Evolutionary conservation across 2,113 vertebrate genomes (phyloP).

Genomic region (Blennius ocellaris): DNA sequence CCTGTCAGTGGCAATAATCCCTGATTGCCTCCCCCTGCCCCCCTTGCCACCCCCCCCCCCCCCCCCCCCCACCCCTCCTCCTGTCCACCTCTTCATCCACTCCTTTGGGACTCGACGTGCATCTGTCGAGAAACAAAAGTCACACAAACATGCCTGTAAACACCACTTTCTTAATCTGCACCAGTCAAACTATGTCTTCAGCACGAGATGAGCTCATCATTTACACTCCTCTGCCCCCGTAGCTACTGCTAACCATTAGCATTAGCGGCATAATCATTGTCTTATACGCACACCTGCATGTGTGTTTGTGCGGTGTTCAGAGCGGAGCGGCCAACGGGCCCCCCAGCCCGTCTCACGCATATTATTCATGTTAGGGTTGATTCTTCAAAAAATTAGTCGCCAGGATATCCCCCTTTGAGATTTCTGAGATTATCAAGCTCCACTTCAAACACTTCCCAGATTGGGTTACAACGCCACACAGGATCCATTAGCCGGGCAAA

Average conservation of each 20-base stretch:
- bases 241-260: too few species aligned
- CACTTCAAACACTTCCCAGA: slow-evolving; percentile 82
- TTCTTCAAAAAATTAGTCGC: slow-evolving; percentile 83
- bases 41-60: background rate
- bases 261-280: too few species aligned
- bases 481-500: slow-evolving; percentile 67
- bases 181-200: background rate
- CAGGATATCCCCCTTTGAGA: slow-evolving; percentile 84
- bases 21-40: slow-evolving; percentile 62
- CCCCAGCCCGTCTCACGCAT: slow-evolving; percentile 64
- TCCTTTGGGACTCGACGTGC: slow-evolving; percentile 50
- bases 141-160: slow-evolving; percentile 1
- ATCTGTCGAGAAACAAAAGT: slow-evolving; percentile 11
- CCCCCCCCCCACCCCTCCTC: slow-evolving; percentile 9
- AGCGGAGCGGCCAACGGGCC: slow-evolving; percentile 56
- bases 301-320: slow-evolving; percentile 57
- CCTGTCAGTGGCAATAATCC: slow-evolving; percentile 83
- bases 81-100: slow-evolving; percentile 40
- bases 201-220: too few species aligned
- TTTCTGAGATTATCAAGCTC: slow-evolving; percentile 78
- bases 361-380: slow-evolving; percentile 84
- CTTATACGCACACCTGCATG: slow-evolving; percentile 45
- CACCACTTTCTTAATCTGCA: background rate
- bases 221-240: too few species aligned
- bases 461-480: slow-evolving; percentile 64